Base-by-base conservation (phyloP, 2,797 vertebrate genomes). In the Orestias chungarensis region DNA sequence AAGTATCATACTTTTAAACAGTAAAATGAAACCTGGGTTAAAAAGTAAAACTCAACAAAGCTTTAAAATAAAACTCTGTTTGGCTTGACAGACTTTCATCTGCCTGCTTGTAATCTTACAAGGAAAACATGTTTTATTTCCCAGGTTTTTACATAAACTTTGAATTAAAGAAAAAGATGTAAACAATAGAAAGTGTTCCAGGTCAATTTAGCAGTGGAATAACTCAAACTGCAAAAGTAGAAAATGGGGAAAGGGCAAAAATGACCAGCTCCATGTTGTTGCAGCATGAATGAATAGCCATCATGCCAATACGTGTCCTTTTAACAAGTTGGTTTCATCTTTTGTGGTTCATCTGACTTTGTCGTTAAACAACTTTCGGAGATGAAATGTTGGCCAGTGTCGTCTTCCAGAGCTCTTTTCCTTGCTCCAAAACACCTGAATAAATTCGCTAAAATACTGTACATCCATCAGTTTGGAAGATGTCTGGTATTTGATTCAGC, bases 1-100 rank as follows among this genome's bases (percentile, higher is more conserved):
- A 49, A 79, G 79, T n/a, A 84, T 85, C 79, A 64, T 81, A 79
- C 83, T 84, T 61, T n/a, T 38, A 62, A 40, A 62, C n/a, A 15
- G 12, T 20, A 23, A 59, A 33, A 33, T 20, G 33, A 59, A 23
- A 59, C 31, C 31, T 20, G 29, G 9, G 54, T 33, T 57, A 10
- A 12, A 61, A 61, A 9, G 25, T 47, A 15, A 66, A 17, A 31
- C 44, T 33, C 43, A 23, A 66, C 20, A 18, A 66, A 18, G 12
- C 20, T 47, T 38, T 38, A 23, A 38, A 35, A 12, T 62, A 35
- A 25, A 61, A 17, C 31, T 14, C 54, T 25, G 54, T n/a, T 35
- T 18, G 33, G 3, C 57, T n/a, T 6, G 20, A 38, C 57, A 61
- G 33, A 61, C 17, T 11, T 23, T 20, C 5, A 35, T 59, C 18